Conservation (phyloP, 2,888 invertebrate genomes). For the Diachrysia chrysitis region DNA sequence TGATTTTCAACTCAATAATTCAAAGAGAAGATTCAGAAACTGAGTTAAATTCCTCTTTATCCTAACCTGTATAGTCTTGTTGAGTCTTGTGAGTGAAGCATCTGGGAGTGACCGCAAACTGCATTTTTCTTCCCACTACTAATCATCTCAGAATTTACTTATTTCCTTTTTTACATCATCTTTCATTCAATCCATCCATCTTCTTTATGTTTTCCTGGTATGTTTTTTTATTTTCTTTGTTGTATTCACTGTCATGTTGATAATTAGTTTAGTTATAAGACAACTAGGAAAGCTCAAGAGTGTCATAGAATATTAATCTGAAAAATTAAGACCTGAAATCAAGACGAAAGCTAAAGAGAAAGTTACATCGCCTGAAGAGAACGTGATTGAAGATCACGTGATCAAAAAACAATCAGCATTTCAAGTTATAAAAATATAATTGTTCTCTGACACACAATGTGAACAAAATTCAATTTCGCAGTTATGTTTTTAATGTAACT, state of each 20-base stretch:
- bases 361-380: neutral
- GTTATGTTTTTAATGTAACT: conserved; percentile 17
- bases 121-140: no score
- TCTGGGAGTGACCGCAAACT: no score
- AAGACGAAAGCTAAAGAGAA: neutral
- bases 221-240: no score
- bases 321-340: neutral
- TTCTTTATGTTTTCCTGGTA: neutral
- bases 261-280: no score
- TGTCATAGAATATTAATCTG: no score
- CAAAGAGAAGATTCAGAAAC: neutral
- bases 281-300: neutral
- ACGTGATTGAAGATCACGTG: conserved; percentile 9
- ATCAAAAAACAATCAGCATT: conserved; percentile 20
- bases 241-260: no score
- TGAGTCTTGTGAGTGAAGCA: no score
- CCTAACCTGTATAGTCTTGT: neutral
- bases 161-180: no score
- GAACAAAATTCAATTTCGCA: conserved; percentile 28
- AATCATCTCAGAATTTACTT: no score
- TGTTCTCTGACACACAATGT: conserved; percentile 11
- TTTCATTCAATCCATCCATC: no score
- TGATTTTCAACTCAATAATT: neutral
- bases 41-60: neutral
- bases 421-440: conserved; percentile 18